Percentiles rank a stretch among this genome's conserved stretches.
These are phyloP conservation scores for Micrasema longulum DNA, from an alignment of 1,140 invertebrate genomes.

Conservation along the genomic window DNA sequence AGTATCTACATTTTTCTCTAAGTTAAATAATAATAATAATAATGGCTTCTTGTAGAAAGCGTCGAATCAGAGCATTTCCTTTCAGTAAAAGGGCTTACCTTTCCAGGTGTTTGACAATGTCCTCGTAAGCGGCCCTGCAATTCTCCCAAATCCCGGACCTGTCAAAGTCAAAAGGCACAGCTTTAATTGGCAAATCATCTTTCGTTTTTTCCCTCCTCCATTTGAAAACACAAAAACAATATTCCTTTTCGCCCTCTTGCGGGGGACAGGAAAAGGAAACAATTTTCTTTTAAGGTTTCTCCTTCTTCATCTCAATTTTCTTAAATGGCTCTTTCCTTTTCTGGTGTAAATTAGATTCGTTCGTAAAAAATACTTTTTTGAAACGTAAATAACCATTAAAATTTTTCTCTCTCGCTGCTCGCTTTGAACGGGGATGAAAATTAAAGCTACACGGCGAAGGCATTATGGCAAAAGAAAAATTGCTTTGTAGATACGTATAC, in stretches of 20 bases:
- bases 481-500: constrained; percentile 49
- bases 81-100: constrained; percentile 72
- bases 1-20: no score
- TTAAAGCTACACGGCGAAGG: constrained; percentile 51
- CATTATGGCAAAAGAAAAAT: constrained; percentile 43
- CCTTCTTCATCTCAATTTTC: constrained; percentile 54
- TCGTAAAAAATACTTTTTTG: constrained; percentile 54
- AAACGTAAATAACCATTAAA: constrained; percentile 56
- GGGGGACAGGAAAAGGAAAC: constrained; percentile 27
- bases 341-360: constrained; percentile 56
- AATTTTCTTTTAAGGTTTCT: constrained; percentile 48
- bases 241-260: constrained; percentile 17
- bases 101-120: constrained; percentile 93
- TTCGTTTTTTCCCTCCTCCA: constrained; percentile 37
- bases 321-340: constrained; percentile 52
- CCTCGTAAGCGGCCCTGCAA: constrained; percentile 91
- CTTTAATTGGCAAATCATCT: constrained; percentile 55
- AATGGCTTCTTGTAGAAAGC: not conserved
- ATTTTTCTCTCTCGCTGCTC: constrained; percentile 45
- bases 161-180: constrained; percentile 61
- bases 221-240: constrained; percentile 34
- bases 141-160: constrained; percentile 94
- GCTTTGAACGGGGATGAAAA: constrained; percentile 51
- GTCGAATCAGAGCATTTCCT: constrained; percentile 27
- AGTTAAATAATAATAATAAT: not conserved